A percentile compares a stretch with the other conserved stretches of the same genome.
phyloP scores from a whole-genome alignment of 2,888 invertebrate genomes.

The Caenorhabditis becei region DNA sequence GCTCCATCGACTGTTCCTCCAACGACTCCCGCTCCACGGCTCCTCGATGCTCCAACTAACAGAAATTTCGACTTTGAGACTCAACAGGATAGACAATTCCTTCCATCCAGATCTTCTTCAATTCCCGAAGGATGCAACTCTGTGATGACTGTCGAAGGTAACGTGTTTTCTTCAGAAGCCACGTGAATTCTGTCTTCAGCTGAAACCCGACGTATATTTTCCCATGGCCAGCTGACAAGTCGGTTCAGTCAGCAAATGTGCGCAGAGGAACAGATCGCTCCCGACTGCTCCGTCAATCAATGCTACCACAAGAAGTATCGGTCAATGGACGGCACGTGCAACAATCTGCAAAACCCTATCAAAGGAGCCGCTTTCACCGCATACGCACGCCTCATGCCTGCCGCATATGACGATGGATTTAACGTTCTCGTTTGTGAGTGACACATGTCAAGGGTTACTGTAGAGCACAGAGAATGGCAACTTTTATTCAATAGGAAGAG shows the following conservation, averaged over 20 bases:
- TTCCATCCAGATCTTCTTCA: constrained; percentile 31
- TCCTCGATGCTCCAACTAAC: constrained; percentile 7
- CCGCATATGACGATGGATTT: constrained; percentile 80
- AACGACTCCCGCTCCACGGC: not conserved
- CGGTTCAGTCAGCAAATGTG: constrained; percentile 50
- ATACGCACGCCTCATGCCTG: constrained; percentile 73
- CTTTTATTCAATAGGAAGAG: not conserved
- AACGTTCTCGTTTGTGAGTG: constrained; percentile 75
- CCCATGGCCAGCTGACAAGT: constrained; percentile 26
- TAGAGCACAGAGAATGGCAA: constrained; percentile 5
- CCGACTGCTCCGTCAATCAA: constrained; percentile 74
- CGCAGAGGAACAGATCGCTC: constrained; percentile 53
- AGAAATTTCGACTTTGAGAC: constrained; percentile 26
- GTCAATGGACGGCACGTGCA: constrained; percentile 94
- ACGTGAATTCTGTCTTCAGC: constrained; percentile 18
- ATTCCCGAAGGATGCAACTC: constrained; percentile 65
- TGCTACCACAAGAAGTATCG: constrained; percentile 85
- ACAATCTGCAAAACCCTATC: constrained; percentile 87
- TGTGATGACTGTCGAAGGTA: constrained; percentile 64
- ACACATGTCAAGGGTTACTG: constrained; percentile 6
- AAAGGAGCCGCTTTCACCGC: constrained; percentile 95
- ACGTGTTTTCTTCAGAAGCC: not conserved
- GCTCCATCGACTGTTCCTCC: not conserved
- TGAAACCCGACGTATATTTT: constrained; percentile 49
- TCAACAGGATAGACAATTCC: constrained; percentile 26